Evolutionary conservation across 2,888 invertebrate species (phyloP).

Genomic region (Habroteleia sp.): DNA sequence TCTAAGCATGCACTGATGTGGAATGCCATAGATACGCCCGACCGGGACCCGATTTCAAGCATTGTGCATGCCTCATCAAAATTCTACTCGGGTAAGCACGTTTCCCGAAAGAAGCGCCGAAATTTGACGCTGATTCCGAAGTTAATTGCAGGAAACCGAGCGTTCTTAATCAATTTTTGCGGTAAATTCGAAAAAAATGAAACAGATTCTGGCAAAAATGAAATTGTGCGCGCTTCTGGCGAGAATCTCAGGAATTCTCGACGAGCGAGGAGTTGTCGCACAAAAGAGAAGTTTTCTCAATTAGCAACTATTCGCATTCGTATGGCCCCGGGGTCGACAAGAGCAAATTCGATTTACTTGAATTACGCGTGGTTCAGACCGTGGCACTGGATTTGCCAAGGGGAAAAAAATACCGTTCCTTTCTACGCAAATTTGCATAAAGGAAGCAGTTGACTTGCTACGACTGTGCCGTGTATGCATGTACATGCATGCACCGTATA

Average conservation of each 20-base stretch:
- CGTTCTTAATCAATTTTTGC: slow-evolving; percentile 45
- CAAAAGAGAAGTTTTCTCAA: slow-evolving; percentile 61
- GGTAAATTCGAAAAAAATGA: slow-evolving; percentile 30
- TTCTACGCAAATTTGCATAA: slow-evolving; percentile 57
- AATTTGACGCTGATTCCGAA: slow-evolving; percentile 19
- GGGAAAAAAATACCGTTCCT: slow-evolving; percentile 45
- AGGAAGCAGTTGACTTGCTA: slow-evolving; percentile 46
- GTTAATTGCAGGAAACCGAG: slow-evolving; percentile 38
- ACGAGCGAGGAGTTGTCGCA: slow-evolving; percentile 43
- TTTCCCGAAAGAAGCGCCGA: slow-evolving; percentile 21
- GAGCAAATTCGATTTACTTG: slow-evolving; percentile 60
- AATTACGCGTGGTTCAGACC: slow-evolving; percentile 57
- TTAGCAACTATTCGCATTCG: slow-evolving; percentile 63
- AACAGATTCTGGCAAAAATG: slow-evolving; percentile 34
- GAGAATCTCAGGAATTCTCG: slow-evolving; percentile 48
- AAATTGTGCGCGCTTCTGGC: slow-evolving; percentile 34
- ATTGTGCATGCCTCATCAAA: too few relatives aligned
- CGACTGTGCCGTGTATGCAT: slow-evolving; percentile 36
- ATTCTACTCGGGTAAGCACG: slow-evolving; percentile 44
- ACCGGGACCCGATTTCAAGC: too few relatives aligned
- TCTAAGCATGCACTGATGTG: too few relatives aligned
- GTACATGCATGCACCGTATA: slow-evolving; percentile 10
- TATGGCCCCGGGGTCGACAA: slow-evolving; percentile 54
- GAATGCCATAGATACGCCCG: too few relatives aligned
- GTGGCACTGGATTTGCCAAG: slow-evolving; percentile 37